Evolutionary conservation across 2,797 vertebrate genomes (phyloP), one percentile per base, ranked within the genome.

Genomic region (Emys orbicularis): DNA sequence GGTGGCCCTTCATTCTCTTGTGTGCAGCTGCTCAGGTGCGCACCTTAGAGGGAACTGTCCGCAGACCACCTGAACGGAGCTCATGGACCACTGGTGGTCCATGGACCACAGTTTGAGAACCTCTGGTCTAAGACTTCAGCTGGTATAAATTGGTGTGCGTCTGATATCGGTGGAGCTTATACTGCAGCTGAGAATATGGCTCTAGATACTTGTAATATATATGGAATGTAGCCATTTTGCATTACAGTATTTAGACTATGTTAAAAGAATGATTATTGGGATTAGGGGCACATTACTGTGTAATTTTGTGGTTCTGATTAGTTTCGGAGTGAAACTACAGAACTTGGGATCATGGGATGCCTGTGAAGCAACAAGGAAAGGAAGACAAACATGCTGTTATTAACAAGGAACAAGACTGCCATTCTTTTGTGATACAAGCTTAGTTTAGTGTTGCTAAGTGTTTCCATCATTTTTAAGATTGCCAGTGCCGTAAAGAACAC

Each of bases 381-480:
- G 76, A 74, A 74, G 57, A 27, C 25, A 4, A 49, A 18, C 9
- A 31, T 3, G 25, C 12, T 15, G 29, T 34, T 61, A 15, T 61
- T 31, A 65, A 18, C 31, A 65, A 13, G 4, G 11, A 4, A 49
- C 23, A 81, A 6, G 74, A 86, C 47, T 52, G 37, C 18, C 0
- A 29, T 57, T n/a, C 57, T 81, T 76, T 77, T 80, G 31, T 56
- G 79, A 50, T n/a, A n/a, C 54, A 3, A 23, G 12, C 34, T 72
- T 77, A 47, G 49, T 72, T 37, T 12, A 6, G 49, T 4, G 49
- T 80, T 79, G 37, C 53, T 37, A 37, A 9, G 34, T 29, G 81
- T n/a, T 65, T 54, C 41, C 4, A 82, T 29, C 68, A 19, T 0
- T 1, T 12, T 57, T 57, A 44, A 76, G 0, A 0, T 59, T 57